Percentiles rank a stretch among this genome's conserved stretches.
phyloP scores from a whole-genome alignment of 2,113 vertebrate genomes.

The Rhinogobius similis region DNA sequence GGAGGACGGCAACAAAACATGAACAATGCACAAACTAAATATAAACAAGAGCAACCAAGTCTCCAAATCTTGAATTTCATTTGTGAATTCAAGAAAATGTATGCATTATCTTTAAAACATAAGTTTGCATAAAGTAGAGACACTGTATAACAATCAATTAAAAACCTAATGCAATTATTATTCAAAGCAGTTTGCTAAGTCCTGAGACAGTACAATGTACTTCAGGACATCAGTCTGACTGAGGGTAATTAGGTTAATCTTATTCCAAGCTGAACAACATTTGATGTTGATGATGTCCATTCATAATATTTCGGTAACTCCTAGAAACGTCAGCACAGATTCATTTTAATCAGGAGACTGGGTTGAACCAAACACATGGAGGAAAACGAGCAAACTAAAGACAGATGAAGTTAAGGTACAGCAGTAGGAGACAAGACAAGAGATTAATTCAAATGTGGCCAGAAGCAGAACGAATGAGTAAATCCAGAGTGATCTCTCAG shows the following conservation, averaged over 20 bases:
- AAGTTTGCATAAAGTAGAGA: neutral
- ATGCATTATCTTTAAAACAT: too few relatives aligned
- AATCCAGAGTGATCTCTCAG: slow-evolving; percentile 3
- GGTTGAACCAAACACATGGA: slow-evolving; percentile 6
- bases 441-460: neutral
- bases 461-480: slow-evolving; percentile 9
- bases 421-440: neutral
- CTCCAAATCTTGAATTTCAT: neutral
- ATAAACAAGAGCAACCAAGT: slow-evolving; percentile 30
- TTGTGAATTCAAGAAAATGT: neutral
- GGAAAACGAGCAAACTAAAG: neutral
- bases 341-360: slow-evolving; percentile 2
- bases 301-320: neutral
- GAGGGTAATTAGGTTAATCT: neutral
- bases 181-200: too few relatives aligned
- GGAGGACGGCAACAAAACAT: slow-evolving; percentile 57
- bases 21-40: slow-evolving; percentile 29
- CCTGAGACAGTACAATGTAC: neutral
- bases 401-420: slow-evolving; percentile 2
- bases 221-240: neutral
- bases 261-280: neutral
- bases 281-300: neutral
- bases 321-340: neutral
- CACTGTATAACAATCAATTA: too few relatives aligned
- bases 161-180: neutral